Base-by-base conservation (phyloP, 2,797 vertebrate species). In the Corythornis leucogaster region DNA sequence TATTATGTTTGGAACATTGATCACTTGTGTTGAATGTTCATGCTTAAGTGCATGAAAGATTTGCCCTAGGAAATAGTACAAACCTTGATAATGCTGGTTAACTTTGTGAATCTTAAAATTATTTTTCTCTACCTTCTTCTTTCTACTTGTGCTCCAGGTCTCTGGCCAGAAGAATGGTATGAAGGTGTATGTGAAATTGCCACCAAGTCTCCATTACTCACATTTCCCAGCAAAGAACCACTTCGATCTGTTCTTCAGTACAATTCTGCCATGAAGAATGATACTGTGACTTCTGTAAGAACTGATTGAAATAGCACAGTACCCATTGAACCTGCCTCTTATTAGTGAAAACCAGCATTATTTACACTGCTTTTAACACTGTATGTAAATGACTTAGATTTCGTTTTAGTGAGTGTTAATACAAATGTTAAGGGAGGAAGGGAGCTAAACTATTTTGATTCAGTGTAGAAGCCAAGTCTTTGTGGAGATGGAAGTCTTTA, bases 141-240 rank as follows among this genome's bases (percentile, higher is more conserved):
- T 76, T 70, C 5, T 54, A 2, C 64, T 76, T 80, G 21, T 76
- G 20, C 55, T 93, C 5, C 93, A 99, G 99, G 99, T 93, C 98
- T 99, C 90, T 99, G 99, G 99, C 99, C 99, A 1, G 99, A 99
- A 85, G 99, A 99, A 68, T 99, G 99, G 99, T 99, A 99, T 8
- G 99, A 99, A 89, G 99, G 99, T 2, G 99, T 99, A 33, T 99
- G 99, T 95, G 99, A 99, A 97, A 99, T 99, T 26, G 99, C 99
- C 40, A 99, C 99, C 83, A 99, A 99, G 92, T 99, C 99, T 0
- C 99, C 99, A 0, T 96, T 99, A 87, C 98, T 99, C 70, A 99
- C 99, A 0, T 99, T 99, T 88, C 99, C 99, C 66, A 99, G 99
- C 73, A 99, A 98, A 79, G 99, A 99, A 64, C 99, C 99, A 0